phyloP scores from a whole-genome alignment of 2,797 vertebrate genomes.

The Kryptolebias ocellatus region DNA sequence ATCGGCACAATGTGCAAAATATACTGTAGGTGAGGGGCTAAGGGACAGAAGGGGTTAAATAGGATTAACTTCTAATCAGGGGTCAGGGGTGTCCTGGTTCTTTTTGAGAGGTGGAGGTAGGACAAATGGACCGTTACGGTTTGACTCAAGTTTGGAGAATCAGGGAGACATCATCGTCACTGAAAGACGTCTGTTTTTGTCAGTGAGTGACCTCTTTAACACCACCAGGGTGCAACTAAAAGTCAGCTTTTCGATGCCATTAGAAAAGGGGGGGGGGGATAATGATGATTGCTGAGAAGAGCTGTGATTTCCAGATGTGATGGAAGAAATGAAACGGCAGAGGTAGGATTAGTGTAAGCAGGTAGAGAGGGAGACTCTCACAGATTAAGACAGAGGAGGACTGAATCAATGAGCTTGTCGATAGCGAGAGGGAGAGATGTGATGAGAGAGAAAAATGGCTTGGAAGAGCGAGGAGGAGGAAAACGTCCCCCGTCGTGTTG shows the following conservation, averaged over 20 bases:
- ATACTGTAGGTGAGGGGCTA: too few relatives aligned
- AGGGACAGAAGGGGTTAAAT: too few relatives aligned
- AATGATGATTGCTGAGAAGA: not conserved
- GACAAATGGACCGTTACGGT: not conserved
- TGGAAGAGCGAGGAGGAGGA: conserved; percentile 28
- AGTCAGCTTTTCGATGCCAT: conserved; percentile 5
- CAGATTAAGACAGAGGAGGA: conserved; percentile 58
- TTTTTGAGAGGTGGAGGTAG: not conserved
- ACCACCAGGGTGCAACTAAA: conserved; percentile 36
- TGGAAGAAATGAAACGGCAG: conserved; percentile 36
- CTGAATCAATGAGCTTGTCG: conserved; percentile 67
- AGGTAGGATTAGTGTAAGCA: conserved; percentile 65
- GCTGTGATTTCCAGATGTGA: conserved; percentile 35
- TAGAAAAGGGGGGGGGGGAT: conserved; percentile 15
- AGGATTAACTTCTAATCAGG: too few relatives aligned
- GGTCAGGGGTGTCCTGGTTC: not conserved
- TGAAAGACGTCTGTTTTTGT: too few relatives aligned
- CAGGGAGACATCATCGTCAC: too few relatives aligned
- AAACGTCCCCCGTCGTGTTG: conserved; percentile 33
- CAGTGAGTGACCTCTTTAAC: not conserved
- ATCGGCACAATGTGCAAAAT: too few relatives aligned
- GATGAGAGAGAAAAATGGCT: conserved; percentile 60
- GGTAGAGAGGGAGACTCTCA: conserved; percentile 53
- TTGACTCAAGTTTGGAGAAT: too few relatives aligned
- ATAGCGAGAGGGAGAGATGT: conserved; percentile 56